Percentiles rank a stretch among this genome's conserved stretches.
Conservation (phyloP, 2,797 vertebrate genomes). For the Ataeniobius toweri region DNA sequence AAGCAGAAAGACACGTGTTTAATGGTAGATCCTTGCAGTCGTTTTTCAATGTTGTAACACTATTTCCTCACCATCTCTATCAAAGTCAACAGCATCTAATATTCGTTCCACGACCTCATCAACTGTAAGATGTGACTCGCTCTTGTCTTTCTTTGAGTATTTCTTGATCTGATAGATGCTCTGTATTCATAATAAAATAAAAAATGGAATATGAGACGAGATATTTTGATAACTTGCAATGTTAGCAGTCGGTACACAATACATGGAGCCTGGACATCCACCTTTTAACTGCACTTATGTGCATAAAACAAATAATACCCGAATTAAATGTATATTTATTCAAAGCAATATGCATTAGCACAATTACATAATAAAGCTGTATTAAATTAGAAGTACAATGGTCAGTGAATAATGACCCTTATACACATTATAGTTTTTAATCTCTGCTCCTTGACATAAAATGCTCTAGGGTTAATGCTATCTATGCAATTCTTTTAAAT, state of each 20-base stretch:
- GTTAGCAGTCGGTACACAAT: not conserved
- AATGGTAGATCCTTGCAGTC: not conserved
- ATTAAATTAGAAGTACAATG: not conserved
- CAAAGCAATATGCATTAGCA: not conserved
- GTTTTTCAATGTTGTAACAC: not conserved
- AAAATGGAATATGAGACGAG: not conserved
- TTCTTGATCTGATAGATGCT: constrained; percentile 73
- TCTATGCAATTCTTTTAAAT: not conserved
- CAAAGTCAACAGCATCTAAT: constrained; percentile 67
- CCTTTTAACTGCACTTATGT: not conserved
- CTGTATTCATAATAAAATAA: constrained; percentile 35
- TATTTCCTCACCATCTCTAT: constrained; percentile 72
- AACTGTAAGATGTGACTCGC: constrained; percentile 37
- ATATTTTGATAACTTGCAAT: not conserved
- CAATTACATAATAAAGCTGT: not conserved
- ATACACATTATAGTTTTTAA: not conserved
- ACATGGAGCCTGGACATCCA: not conserved
- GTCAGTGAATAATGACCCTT: not conserved
- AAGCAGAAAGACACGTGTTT: not conserved
- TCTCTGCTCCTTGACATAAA: not conserved
- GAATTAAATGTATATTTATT: not conserved
- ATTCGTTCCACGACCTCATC: constrained; percentile 77
- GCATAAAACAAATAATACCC: not conserved
- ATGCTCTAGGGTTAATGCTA: not conserved
- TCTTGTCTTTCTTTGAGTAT: constrained; percentile 44